A percentile compares a stretch with the other conserved stretches of the same genome.
Evolutionary conservation across 2,113 vertebrate genomes (phyloP).

Genomic region (Engystomops pustulosus): DNA sequence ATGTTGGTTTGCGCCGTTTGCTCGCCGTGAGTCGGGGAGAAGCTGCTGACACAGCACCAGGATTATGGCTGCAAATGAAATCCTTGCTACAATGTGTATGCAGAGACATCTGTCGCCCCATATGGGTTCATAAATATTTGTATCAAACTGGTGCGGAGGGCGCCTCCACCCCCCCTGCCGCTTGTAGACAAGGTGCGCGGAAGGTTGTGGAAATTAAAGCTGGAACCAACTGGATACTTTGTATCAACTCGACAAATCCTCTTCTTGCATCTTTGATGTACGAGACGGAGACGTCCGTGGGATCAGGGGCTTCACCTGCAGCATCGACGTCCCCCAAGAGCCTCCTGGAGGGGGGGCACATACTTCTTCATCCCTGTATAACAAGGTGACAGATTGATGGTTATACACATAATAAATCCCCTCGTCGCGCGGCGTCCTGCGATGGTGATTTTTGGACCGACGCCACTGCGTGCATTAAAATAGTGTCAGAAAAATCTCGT

Average conservation of each 20-base stretch:
- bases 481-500: background rate
- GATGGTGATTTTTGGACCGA: background rate
- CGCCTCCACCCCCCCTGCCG: constrained; percentile 4
- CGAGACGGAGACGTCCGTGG: background rate
- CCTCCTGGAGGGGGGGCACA: no score
- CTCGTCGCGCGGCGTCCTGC: background rate
- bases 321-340: no score
- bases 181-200: background rate
- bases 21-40: constrained; percentile 21
- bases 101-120: constrained; percentile 73
- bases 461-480: background rate
- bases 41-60: constrained; percentile 64
- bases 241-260: background rate
- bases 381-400: background rate
- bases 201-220: background rate
- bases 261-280: background rate
- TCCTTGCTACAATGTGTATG: constrained; percentile 69
- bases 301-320: background rate
- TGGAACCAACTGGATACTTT: background rate
- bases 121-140: constrained; percentile 77
- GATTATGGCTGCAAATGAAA: constrained; percentile 73
- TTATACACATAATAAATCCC: background rate
- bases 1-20: background rate
- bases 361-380: background rate
- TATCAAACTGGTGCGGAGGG: constrained; percentile 62